Evolutionary conservation across 2,888 invertebrate genomes (phyloP).

Genomic region (Lasioglossum vierecki): DNA sequence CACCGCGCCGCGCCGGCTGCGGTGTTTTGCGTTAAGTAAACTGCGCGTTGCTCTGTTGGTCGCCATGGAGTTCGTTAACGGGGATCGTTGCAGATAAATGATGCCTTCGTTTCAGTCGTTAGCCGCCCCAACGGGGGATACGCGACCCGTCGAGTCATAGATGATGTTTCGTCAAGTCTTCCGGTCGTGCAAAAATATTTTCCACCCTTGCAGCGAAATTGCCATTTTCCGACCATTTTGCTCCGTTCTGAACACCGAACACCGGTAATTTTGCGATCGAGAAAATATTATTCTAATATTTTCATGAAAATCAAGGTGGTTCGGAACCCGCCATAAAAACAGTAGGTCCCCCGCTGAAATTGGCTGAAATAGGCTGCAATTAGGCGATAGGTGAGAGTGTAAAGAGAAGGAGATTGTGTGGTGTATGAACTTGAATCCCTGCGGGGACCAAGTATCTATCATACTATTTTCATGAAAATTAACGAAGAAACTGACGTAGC

Average conservation of each 20-base stretch:
- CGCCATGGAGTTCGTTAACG: conserved; percentile 43
- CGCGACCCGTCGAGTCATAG: neutral
- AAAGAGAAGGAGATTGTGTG: too few relatives aligned
- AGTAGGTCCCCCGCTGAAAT: too few relatives aligned
- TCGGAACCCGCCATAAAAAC: too few relatives aligned
- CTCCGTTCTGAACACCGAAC: neutral
- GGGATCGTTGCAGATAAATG: conserved; percentile 38
- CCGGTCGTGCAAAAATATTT: neutral
- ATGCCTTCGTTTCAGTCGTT: neutral
- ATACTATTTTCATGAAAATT: neutral
- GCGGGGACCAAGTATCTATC: too few relatives aligned
- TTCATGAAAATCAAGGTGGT: neutral
- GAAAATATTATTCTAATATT: too few relatives aligned
- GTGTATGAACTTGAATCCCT: too few relatives aligned
- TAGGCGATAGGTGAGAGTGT: too few relatives aligned
- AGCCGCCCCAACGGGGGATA: neutral
- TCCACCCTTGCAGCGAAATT: neutral
- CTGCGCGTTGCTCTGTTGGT: conserved; percentile 12
- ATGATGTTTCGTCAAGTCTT: neutral
- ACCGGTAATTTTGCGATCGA: neutral
- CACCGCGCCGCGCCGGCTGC: neutral
- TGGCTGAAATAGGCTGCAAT: too few relatives aligned
- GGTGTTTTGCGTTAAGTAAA: conserved; percentile 27
- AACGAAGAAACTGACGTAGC: neutral
- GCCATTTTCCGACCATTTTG: neutral